Evolutionary conservation across 2,113 vertebrate genomes (phyloP), one percentile per base, ranked within the genome.

Genomic region (Symphodus melops): DNA sequence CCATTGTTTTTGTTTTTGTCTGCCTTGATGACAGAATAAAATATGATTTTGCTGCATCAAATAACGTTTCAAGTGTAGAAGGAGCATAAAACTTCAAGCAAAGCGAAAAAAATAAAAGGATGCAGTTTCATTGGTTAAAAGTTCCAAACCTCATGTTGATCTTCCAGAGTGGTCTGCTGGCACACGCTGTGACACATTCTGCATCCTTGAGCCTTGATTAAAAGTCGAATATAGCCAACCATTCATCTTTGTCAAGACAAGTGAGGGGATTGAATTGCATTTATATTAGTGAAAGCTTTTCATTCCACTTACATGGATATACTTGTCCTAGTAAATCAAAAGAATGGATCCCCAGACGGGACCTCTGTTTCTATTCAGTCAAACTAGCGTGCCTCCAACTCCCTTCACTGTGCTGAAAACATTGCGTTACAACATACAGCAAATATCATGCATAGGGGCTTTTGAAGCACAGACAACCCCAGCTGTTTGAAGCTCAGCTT

Each of bases 141-240:
- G 25, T 53, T 72, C 49, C 36, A 70, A 77, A 73, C 12, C 48
- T 65, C 20, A 70, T 52, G 54, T 75, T 81, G 48, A 84, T 75
- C 75, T 84, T 77, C 57, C 48, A 68, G 75, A 86, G 84, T 84
- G 72, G 70, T 84, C 82, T 71, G 62, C 81, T 88, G 88, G 91
- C 86, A 80, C 21, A 60, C 8, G 19, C 76, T 51, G 64, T 52
- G 44, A 81, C 69, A n/a, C 41, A 42, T 66, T 73, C 68, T 49
- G 28, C 72, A 57, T 73, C 78, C 48, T 57, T 63, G 39, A 69
- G 78, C 63, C 53, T 79, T 88, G 73, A 90, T 89, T 88, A 82
- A 86, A 85, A 76, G 64, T 80, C 78, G 20, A 25, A 72, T 78
- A 62, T 65, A 69, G 72, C 63, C 62, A 86, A 66, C 74, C 57